Evolutionary conservation across 2,888 invertebrate genomes (phyloP), one percentile per base, ranked within the genome.

Genomic region (Aphidoletes aphidimyza): DNA sequence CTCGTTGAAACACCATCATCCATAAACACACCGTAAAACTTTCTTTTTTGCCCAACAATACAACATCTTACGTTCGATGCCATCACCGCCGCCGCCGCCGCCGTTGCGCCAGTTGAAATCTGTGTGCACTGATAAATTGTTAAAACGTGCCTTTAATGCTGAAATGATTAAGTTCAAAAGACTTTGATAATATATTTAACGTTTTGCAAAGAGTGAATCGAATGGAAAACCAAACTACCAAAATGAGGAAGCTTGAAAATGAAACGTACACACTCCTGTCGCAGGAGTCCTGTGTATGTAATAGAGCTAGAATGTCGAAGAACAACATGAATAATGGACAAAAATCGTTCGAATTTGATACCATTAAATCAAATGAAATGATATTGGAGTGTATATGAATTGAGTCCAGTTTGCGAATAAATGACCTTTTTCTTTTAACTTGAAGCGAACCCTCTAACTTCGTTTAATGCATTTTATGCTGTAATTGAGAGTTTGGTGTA

Each of bases 71-170:
- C 22, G 9, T 26, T 5, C 26, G 2, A 8, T 54, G n/a, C n/a
- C n/a, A n/a, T n/a, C n/a, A n/a, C n/a, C n/a, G n/a, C n/a, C n/a
- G n/a, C n/a, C n/a, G n/a, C n/a, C n/a, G n/a, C n/a, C n/a, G n/a
- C n/a, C n/a, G n/a, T 47, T 19, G 11, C 3, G 42, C 17, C 47
- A 19, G 17, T 47, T 3, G 69, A 69, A 69, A 69, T 30, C 34
- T 30, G 69, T 69, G 26, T 69, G 14, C 30, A 69, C 69, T 69
- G 69, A 69, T 69, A 69, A 69, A 69, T 69, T 69, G 69, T 69
- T 69, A 69, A 69, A 69, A 69, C 69, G 69, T 69, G 69, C 69
- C 69, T 30, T 69, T 69, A 69, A 69, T 69, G 30, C 69, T 69
- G 30, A 69, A 69, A 69, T 69, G 26, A 69, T 69, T 69, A 69